Base-by-base conservation (phyloP, 1,140 invertebrate genomes). In the Popillia japonica region DNA sequence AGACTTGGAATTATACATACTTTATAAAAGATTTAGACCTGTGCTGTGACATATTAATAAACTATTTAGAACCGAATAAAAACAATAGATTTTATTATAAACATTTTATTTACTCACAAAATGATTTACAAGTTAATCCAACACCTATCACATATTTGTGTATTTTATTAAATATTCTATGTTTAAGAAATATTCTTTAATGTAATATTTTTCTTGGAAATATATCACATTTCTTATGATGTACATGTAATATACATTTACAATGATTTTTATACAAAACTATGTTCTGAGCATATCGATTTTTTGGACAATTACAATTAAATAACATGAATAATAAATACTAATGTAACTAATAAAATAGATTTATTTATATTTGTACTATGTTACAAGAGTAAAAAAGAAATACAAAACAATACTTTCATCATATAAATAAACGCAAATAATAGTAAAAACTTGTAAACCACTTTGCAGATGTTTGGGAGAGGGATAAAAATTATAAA, bases 41-140 rank as follows among this genome's bases (percentile, higher is more conserved):
- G n/a, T n/a, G n/a, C n/a, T n/a, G n/a, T n/a, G n/a, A n/a, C n/a
- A n/a, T n/a, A n/a, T n/a, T n/a, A n/a, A n/a, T n/a, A n/a, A n/a
- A 23, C 22, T 23, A 6, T 34, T 68, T 27, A 34, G 4, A 68
- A 10, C 22, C 11, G 61, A 68, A 68, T 68, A 68, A 74, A 74
- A 74, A 74, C 72, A 74, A 74, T 42, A 74, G 11, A 44, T 6
- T 41, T 41, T 74, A 74, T 74, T 74, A 74, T 44, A 74, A 74
- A 74, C 72, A 44, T 40, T 74, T 74, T 74, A 74, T 74, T 74
- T 74, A 40, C 41, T 76, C 75, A 76, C 75, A 76, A 76, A 76
- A 76, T 76, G 75, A 76, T 76, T 76, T 76, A 76, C 75, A 76
- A 76, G 75, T 74, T 74, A n/a, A 74, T 74, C 72, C 72, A 74